Percentiles rank a stretch among this genome's conserved stretches.
phyloP scores from a whole-genome alignment of 2,888 invertebrate genomes.

The Aporophyla lueneburgensis region DNA sequence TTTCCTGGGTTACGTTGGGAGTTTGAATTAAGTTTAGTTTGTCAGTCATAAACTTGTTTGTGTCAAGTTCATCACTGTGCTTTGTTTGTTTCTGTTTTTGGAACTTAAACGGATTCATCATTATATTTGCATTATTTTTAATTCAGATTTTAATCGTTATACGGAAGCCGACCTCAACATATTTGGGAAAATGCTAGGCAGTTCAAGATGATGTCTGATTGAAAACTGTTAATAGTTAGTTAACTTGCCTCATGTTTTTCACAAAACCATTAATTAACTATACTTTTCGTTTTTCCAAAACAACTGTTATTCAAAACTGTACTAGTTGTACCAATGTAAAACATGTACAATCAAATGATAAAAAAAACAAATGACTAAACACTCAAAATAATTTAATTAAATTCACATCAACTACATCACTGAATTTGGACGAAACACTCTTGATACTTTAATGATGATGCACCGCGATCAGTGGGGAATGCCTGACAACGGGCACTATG shows the following conservation, averaged over 20 bases:
- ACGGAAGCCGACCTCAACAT: too few species aligned
- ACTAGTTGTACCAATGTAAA: too few species aligned
- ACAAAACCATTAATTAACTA: neutral
- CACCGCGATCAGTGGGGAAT: constrained; percentile 80
- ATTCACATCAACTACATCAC: constrained; percentile 34
- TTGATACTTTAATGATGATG: constrained; percentile 80
- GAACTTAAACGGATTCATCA: neutral
- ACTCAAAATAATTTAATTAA: constrained; percentile 57
- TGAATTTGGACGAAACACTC: constrained; percentile 9
- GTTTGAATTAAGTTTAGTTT: constrained; percentile 42
- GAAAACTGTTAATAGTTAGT: neutral
- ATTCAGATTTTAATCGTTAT: neutral
- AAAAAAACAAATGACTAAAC: neutral
- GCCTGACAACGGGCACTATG: constrained; percentile 78
- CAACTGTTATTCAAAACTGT: neutral
- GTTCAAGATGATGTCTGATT: neutral
- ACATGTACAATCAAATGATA: too few species aligned
- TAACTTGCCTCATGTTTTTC: neutral
- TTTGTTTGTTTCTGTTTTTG: neutral
- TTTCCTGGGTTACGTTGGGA: constrained; percentile 8
- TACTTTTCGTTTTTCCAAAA: neutral
- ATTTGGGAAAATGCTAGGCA: neutral
- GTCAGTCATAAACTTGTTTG: constrained; percentile 14
- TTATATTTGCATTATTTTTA: neutral
- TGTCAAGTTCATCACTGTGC: neutral